A percentile compares a stretch with the other conserved stretches of the same genome.
phyloP scores from a whole-genome alignment of 2,888 invertebrate species.

The Leucophora obtusa region DNA sequence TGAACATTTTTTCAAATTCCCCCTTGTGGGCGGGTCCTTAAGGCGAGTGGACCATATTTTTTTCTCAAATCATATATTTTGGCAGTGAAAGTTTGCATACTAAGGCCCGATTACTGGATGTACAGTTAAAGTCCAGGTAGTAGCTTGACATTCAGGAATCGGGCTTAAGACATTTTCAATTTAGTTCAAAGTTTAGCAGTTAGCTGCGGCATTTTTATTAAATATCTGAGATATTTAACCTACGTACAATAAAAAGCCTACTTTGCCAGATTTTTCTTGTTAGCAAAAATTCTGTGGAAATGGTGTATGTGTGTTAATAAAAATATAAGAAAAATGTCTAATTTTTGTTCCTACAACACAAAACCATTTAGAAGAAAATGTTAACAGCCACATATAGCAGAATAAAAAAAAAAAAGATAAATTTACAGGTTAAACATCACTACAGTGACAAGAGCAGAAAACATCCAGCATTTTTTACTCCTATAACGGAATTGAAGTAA shows the following conservation, averaged over 20 bases:
- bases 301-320: slow-evolving; percentile 13
- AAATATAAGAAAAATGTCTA: background rate
- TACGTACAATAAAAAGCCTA: background rate
- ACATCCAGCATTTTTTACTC: slow-evolving; percentile 15
- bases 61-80: too few relatives aligned
- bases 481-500: slow-evolving; percentile 45
- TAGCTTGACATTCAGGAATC: too few relatives aligned
- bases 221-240: background rate
- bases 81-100: too few relatives aligned
- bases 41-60: too few relatives aligned
- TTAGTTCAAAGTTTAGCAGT: too few relatives aligned
- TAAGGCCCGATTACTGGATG: too few relatives aligned
- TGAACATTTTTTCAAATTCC: too few relatives aligned
- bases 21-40: too few relatives aligned
- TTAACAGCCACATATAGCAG: background rate
- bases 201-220: too few relatives aligned
- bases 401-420: background rate
- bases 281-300: background rate
- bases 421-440: slow-evolving; percentile 63
- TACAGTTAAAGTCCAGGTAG: too few relatives aligned
- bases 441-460: slow-evolving; percentile 55
- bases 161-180: too few relatives aligned
- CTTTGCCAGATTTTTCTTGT: too few relatives aligned
- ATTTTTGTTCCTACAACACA: slow-evolving; percentile 6
- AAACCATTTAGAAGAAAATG: background rate